Percentiles rank a stretch among this genome's conserved stretches.
Conservation (phyloP, 2,888 invertebrate genomes). For the Linnaemya tessellans region DNA sequence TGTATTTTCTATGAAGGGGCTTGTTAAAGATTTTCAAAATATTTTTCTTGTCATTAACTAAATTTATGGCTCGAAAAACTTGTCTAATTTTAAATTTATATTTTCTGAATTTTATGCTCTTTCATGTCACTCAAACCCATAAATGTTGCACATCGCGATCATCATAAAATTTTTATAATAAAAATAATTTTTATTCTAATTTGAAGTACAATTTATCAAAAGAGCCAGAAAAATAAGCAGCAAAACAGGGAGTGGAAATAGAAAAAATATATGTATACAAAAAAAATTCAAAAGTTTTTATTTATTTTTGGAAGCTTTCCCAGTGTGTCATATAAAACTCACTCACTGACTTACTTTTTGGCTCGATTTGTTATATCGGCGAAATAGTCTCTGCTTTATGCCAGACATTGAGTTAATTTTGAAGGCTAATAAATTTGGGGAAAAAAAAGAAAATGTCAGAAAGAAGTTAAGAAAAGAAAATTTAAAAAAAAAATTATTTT, state of each 20-base stretch:
- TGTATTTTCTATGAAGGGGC: slow-evolving; percentile 13
- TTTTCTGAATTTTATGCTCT: slow-evolving; percentile 7
- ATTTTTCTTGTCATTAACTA: slow-evolving; percentile 38
- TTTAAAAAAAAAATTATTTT: neutral
- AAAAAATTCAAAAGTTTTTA: neutral
- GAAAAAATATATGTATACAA: neutral
- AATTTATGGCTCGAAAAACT: slow-evolving; percentile 52
- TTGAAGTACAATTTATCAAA: slow-evolving; percentile 16
- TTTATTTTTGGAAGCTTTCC: slow-evolving; percentile 38
- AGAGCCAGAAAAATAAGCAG: neutral
- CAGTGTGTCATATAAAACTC: slow-evolving; percentile 13
- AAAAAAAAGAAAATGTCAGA: neutral
- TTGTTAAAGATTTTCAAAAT: slow-evolving; percentile 21
- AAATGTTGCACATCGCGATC: slow-evolving; percentile 6
- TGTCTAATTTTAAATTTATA: neutral
- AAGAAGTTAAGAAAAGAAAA: neutral
- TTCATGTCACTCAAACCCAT: neutral
- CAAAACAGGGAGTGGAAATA: neutral
- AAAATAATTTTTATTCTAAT: slow-evolving; percentile 12
- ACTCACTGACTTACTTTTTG: slow-evolving; percentile 1
- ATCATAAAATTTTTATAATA: slow-evolving; percentile 22
- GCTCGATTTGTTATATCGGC: neutral
- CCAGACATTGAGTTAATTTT: neutral
- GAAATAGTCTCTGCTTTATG: neutral
- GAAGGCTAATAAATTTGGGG: slow-evolving; percentile 21